Evolutionary conservation across 1,140 invertebrate species (phyloP).

Genomic region (Drosophila miranda): DNA sequence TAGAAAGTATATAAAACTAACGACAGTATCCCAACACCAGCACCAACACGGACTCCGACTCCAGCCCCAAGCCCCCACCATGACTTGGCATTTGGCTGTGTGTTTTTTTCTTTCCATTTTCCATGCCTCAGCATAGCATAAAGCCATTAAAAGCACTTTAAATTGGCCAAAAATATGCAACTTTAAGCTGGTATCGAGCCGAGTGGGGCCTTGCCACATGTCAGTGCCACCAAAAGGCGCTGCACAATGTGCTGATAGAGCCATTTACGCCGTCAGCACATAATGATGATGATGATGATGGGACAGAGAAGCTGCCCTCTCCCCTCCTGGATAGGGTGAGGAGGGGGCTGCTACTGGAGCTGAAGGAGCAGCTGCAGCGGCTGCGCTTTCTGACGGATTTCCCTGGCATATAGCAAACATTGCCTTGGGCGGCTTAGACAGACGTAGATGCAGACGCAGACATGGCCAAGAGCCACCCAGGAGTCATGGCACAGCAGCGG

Average conservation of each 20-base stretch:
- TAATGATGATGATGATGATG: slow-evolving; percentile 70
- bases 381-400: slow-evolving; percentile 74
- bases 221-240: slow-evolving; percentile 55
- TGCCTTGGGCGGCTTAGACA: slow-evolving; percentile 50
- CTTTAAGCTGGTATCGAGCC: slow-evolving; percentile 49
- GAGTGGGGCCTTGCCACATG: slow-evolving; percentile 41
- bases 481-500: slow-evolving; percentile 33
- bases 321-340: not conserved
- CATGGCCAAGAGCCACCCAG: slow-evolving; percentile 36
- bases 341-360: not conserved
- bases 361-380: slow-evolving; percentile 56
- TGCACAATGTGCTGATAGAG: slow-evolving; percentile 73
- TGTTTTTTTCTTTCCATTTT: slow-evolving; percentile 9
- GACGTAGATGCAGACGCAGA: slow-evolving; percentile 43
- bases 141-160: slow-evolving; percentile 78
- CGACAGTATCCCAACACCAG: slow-evolving; percentile 2
- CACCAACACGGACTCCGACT: not conserved
- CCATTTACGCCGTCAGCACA: slow-evolving; percentile 80
- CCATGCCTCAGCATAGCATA: slow-evolving; percentile 35
- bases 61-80: slow-evolving; percentile 10
- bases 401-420: slow-evolving; percentile 72
- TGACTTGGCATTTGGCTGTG: slow-evolving; percentile 56
- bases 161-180: slow-evolving; percentile 45
- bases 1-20: slow-evolving; percentile 35
- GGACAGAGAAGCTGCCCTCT: not conserved